Base-by-base conservation (phyloP, 2,888 invertebrate genomes). In the Epinotia nisella region DNA sequence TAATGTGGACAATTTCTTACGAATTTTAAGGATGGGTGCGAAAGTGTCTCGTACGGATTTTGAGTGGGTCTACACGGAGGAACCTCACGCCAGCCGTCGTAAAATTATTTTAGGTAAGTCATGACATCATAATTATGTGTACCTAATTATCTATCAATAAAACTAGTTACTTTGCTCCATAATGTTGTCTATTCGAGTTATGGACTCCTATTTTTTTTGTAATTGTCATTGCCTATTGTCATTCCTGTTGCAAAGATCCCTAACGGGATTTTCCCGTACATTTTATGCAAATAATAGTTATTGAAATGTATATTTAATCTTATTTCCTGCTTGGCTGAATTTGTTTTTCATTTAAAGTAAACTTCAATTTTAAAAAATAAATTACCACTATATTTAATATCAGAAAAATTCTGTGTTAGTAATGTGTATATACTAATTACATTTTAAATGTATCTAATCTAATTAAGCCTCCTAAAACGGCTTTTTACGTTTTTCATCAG, bases 61-160 rank as follows among this genome's bases (percentile, higher is more conserved):
- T 86, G 99, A 99, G 88, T 99, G 99, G 99, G 95, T 96, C 55
- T 98, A 98, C 83, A 98, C 98, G 0, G 99, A 99, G 85, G 99
- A 99, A 88, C 99, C 99, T 11, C 99, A 99, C 90, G 99, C 99
- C 7, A 96, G 97, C 74, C 95, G 99, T 75, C 95, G 99, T 76
- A 98, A 98, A 94, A 95, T 98, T 81, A 99, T 99, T 86, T 94
- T 99, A 85, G 96, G 98, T 98, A 95, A 80, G 89, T 85, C 75
- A 35, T 74, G 75, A 68, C 74, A 73, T 72, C 75, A 74, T 68
- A 53, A 67, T 68, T 66, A 68, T 72, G 68, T 35, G 9, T 9
- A 35, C 10, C 56, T 49, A 39, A 56, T 29, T 19, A 56, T 11
- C 17, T 65, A 51, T 24, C 49, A 49, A 45, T 53, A 49, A 51